Base-by-base conservation (phyloP, 2,113 vertebrate genomes). In the Synchiropus splendidus region DNA sequence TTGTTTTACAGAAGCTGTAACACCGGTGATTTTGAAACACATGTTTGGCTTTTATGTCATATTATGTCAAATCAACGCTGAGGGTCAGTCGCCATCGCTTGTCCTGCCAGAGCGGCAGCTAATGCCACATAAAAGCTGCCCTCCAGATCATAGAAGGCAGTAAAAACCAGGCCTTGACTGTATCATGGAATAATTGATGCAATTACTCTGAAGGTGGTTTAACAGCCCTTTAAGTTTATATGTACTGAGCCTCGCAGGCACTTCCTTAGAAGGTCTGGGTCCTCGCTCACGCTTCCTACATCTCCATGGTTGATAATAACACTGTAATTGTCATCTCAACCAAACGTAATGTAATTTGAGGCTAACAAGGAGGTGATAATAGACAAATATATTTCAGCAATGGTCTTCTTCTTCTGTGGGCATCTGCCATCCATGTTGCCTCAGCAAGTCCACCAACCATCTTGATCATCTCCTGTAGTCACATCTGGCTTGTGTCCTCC, bases 61-160 rank as follows among this genome's bases (percentile, higher is more conserved):
- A 50, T 48, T 42, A 52, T 53, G 45, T 59, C 53, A 75, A 58
- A 64, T 70, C 72, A 72, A 72, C 42, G 57, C 51, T 54, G 55
- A 46, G 57, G 63, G 42, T 37, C 42, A 52, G 42, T 53, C 43
- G 48, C 39, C 45, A 51, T 61, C 45, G 48, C 61, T 64, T 50
- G 75, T 78, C 71, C 68, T 50, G 65, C 58, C 48, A 49, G 47
- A 71, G 30, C 67, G 52, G 64, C 18, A 37, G 35, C 51, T 74
- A 75, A 82, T 73, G 75, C 61, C 45, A 61, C 82, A 68, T 77
- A 67, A 75, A 64, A 64, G 39, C 45, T 69, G 52, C 41, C 58
- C 57, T 54, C 58, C 44, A 54, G 37, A 64, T 70, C 51, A 46
- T 51, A 46, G 39, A 2, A 9, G 51, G 67, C 38, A 71, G 65